Evolutionary conservation across 2,797 vertebrate species (phyloP), one percentile per base, ranked within the genome.

Genomic region (Betta splendens): DNA sequence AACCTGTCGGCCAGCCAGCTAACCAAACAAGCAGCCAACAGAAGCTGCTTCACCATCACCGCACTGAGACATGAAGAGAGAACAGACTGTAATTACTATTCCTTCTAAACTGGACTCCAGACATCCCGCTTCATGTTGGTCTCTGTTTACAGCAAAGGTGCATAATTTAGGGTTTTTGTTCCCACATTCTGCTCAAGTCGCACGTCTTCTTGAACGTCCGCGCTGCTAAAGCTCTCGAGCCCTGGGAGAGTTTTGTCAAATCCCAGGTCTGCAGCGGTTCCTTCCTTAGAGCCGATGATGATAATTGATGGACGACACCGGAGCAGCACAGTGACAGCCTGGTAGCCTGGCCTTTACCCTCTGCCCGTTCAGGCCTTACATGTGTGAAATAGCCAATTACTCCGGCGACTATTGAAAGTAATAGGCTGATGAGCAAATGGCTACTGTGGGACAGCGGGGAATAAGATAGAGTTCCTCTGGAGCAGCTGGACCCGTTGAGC

Each of bases 341-440:
- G 91, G 92, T 93, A 93, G 93, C 89, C 89, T 95, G 95, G 90
- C 95, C 95, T 96, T 95, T 98, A 94, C 92, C 93, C 94, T 93
- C 92, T 93, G 91, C 92, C 92, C 93, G 90, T 92, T 95, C 94
- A 94, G 93, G 92, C 93, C 94, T 95, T 91, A 93, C 95, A 93
- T 94, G 93, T 97, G 95, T 96, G 95, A 97, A 97, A 98, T 96
- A 96, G 93, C 93, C 97, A 97, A 98, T 98, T 98, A 98, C 94
- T 91, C 83, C 72, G 74, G 92, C 90, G 87, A 89, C 91, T 92
- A 93, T 91, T 93, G 91, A 91, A 94, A 92, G 93, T 92, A 94
- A 97, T 94, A 94, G 92, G 87, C 92, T 93, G 94, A 94, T 95
- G 95, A 94, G 92, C 93, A 94, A 95, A 97, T 93, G 93, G 92